phyloP scores from a whole-genome alignment of 2,113 vertebrate species.

The Chinchilla lanigera region DNA sequence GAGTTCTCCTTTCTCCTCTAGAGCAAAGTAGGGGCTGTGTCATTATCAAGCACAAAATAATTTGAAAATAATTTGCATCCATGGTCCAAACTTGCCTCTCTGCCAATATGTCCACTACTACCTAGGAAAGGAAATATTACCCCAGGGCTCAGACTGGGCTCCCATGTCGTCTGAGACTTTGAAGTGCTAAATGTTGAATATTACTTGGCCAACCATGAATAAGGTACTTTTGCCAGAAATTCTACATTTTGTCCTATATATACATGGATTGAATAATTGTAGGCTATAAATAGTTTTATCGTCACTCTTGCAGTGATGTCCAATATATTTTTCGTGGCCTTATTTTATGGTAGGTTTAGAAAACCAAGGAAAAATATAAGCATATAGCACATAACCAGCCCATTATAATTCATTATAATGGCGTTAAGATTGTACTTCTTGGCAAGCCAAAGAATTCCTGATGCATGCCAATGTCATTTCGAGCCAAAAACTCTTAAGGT shows the following conservation, averaged over 20 bases:
- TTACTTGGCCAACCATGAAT: background rate
- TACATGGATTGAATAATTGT: background rate
- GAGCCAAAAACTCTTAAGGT: constrained; percentile 67
- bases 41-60: background rate
- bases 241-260: background rate
- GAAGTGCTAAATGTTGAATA: background rate
- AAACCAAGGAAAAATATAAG: constrained; percentile 59
- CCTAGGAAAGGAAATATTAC: background rate
- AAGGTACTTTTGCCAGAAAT: background rate
- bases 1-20: background rate
- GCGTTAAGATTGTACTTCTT: constrained; percentile 70
- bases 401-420: constrained; percentile 64
- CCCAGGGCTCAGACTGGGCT: background rate
- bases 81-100: background rate
- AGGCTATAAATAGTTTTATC: constrained; percentile 1
- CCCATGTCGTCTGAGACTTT: background rate
- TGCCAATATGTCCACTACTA: background rate
- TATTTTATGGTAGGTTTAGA: constrained; percentile 47
- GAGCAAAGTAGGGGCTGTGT: background rate
- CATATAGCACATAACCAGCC: constrained; percentile 43
- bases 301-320: background rate
- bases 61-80: background rate
- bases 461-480: constrained; percentile 66
- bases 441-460: constrained; percentile 54
- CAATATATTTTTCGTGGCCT: background rate